phyloP scores from a whole-genome alignment of 2,113 vertebrate species.

The Bos javanicus region DNA sequence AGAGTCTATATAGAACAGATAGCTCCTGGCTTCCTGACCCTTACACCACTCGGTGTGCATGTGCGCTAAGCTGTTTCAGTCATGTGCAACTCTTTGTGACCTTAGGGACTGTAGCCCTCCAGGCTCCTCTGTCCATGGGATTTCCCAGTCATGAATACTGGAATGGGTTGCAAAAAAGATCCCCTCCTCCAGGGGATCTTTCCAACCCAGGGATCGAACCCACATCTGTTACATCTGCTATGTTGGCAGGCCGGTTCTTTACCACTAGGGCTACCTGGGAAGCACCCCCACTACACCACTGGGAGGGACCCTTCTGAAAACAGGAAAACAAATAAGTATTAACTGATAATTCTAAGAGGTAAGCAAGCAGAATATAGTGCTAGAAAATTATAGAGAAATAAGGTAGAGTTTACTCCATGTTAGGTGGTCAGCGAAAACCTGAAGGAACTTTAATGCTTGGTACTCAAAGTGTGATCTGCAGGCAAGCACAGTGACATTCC shows the following conservation, averaged over 20 bases:
- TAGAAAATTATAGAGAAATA: neutral
- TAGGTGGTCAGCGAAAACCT: neutral
- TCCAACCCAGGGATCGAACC: neutral
- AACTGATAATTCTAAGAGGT: neutral
- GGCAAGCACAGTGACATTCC: neutral
- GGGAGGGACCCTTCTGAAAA: neutral
- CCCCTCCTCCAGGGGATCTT: neutral
- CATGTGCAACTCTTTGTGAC: neutral
- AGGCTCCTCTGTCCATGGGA: neutral
- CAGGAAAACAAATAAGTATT: neutral
- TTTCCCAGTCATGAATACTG: neutral
- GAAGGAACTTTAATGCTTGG: neutral
- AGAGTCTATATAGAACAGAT: neutral
- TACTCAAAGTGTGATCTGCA: neutral
- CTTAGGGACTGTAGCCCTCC: neutral
- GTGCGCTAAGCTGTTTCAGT: neutral
- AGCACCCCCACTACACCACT: neutral
- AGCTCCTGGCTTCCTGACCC: neutral
- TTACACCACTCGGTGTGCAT: fast-evolving
- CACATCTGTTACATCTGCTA: neutral
- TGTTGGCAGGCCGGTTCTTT: neutral
- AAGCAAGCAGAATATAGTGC: neutral
- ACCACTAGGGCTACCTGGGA: neutral
- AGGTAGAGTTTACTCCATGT: neutral
- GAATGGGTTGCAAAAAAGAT: neutral